Conservation (phyloP, 2,113 vertebrate species). For the Chiloscyllium plagiosum region DNA sequence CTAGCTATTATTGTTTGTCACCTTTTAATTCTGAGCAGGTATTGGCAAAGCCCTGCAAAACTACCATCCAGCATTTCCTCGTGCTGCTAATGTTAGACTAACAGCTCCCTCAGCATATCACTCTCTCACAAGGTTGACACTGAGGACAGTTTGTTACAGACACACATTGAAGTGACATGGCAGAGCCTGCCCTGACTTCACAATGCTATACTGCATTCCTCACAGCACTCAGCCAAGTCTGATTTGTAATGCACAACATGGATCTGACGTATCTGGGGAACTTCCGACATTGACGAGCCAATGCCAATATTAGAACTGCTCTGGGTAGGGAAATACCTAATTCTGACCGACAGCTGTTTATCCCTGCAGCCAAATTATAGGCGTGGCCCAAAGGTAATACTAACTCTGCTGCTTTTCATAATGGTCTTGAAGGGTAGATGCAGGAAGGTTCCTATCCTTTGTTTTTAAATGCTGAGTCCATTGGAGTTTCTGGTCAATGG, state of each 20-base stretch:
- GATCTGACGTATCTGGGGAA: not conserved
- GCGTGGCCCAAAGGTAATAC: not conserved
- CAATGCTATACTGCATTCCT: not conserved
- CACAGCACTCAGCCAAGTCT: not conserved
- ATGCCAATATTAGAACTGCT: not conserved
- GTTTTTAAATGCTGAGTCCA: too few relatives aligned
- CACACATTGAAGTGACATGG: not conserved
- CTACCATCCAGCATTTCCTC: not conserved
- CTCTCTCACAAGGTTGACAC: not conserved
- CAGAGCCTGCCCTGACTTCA: not conserved
- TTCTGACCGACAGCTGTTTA: not conserved
- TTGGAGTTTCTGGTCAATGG: too few relatives aligned
- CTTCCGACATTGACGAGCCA: not conserved
- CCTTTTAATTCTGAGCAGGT: not conserved
- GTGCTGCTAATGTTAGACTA: not conserved
- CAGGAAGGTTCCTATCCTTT: too few relatives aligned
- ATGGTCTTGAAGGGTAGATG: too few relatives aligned
- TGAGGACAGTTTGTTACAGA: not conserved
- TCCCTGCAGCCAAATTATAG: not conserved
- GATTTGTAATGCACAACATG: not conserved
- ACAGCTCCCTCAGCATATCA: not conserved
- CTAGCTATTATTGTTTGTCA: not conserved
- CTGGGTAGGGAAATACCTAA: not conserved
- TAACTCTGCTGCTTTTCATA: not conserved
- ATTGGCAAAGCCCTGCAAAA: not conserved